Conservation (phyloP, 2,797 vertebrate genomes). For the Cryptoprocta ferox region DNA sequence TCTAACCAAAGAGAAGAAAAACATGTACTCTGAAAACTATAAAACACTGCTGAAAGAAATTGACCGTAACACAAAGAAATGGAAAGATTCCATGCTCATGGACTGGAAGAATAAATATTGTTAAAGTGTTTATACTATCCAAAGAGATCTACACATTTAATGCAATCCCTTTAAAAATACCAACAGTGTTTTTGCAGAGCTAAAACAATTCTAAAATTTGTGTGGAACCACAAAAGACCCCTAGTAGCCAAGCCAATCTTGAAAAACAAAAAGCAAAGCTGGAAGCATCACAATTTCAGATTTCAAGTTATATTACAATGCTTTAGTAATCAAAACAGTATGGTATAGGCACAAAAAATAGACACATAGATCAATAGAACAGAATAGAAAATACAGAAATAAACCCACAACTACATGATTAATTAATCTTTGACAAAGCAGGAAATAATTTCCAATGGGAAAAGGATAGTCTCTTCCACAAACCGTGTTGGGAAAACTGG, state of each 20-base stretch:
- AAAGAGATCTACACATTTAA: neutral
- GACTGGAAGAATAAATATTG: neutral
- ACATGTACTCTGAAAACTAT: neutral
- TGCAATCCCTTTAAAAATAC: neutral
- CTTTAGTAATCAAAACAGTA: neutral
- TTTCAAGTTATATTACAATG: neutral
- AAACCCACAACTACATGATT: neutral
- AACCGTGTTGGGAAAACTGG: neutral
- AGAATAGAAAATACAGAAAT: neutral
- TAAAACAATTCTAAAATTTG: neutral
- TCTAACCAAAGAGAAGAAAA: neutral
- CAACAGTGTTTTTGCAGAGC: too few species aligned
- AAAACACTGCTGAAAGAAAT: neutral
- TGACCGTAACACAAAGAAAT: neutral
- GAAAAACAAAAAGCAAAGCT: neutral
- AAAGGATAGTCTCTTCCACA: neutral
- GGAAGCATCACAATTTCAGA: neutral
- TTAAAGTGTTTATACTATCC: neutral
- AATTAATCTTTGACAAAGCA: neutral
- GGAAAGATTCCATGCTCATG: neutral
- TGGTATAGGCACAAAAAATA: neutral
- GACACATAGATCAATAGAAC: neutral
- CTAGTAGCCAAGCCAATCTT: neutral
- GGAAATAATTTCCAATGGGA: neutral
- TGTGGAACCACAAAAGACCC: neutral